Evolutionary conservation across 2,113 vertebrate species (phyloP), one percentile per base, ranked within the genome.

Genomic region (Egretta garzetta): DNA sequence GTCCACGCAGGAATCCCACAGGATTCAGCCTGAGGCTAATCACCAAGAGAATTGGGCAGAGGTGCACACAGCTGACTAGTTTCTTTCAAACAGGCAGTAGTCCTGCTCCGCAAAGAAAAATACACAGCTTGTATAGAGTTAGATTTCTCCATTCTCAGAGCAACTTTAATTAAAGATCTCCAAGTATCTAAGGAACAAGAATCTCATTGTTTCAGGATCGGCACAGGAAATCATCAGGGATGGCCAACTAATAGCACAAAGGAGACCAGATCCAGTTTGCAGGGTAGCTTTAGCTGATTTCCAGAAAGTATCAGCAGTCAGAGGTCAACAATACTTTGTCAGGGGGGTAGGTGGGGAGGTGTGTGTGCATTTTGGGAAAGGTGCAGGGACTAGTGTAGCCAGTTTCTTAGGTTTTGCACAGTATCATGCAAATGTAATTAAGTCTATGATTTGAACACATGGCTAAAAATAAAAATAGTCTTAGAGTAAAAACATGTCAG

Each of bases 271-370:
- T 22, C 8, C 27, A 2, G 0, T 35, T 27, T 53, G 21, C 47
- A 47, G 50, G 18, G 72, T 2, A 17, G 22, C 2, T 56, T 9
- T 32, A 16, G n/a, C 45, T 18, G 14, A 50, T 45, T 71, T 74
- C 37, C 80, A 50, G 41, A 12, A 33, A 37, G 9, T 7, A 11
- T 2, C 47, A 55, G 72, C 43, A 60, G 27, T 10, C 60, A 50
- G 32, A 67, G 62, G 8, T 28, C 68, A 58, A 18, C 4, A 82
- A 9, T 33, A 30, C 24, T 35, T 74, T 6, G 12, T 43, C 41
- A 6, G 3, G 14, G 1, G 1, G 30, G 4, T 7, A 12, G 14
- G 21, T 5, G 6, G 24, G 30, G 15, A 18, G 11, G 68, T 1
- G 21, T 1, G 2, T 4, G 2, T 4, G 28, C 33, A 16, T 14